phyloP scores from a whole-genome alignment of 2,888 invertebrate species.

The Apocheima hispidaria region DNA sequence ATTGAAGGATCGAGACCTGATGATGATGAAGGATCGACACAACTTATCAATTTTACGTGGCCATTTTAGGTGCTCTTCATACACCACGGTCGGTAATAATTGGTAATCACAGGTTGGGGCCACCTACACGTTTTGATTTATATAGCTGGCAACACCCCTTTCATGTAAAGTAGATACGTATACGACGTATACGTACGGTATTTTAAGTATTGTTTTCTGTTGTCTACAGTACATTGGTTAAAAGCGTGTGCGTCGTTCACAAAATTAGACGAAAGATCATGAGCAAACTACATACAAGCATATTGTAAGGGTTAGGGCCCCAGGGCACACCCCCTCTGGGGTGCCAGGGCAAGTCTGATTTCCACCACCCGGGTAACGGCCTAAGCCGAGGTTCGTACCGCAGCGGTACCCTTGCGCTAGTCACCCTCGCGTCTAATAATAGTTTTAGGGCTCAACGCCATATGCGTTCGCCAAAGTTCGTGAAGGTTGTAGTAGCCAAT shows the following conservation, averaged over 20 bases:
- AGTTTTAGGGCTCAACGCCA: too few species aligned
- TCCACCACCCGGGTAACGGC: too few species aligned
- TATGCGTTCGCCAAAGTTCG: too few species aligned
- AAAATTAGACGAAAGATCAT: too few species aligned
- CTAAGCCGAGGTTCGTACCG: too few species aligned
- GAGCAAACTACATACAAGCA: too few species aligned
- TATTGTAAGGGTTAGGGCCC: too few species aligned
- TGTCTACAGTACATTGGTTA: background rate
- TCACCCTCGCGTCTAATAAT: too few species aligned
- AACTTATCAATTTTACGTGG: conserved; percentile 55
- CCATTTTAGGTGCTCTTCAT: conserved; percentile 54
- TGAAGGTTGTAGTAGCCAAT: too few species aligned
- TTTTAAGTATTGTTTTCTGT: conserved; percentile 9
- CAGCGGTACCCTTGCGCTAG: too few species aligned
- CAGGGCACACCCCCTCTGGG: too few species aligned
- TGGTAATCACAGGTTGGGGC: conserved; percentile 77
- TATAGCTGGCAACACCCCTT: conserved; percentile 37
- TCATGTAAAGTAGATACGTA: background rate
- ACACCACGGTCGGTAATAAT: conserved; percentile 70
- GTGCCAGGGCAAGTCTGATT: too few species aligned
- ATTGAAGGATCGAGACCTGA: background rate
- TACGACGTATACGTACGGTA: background rate
- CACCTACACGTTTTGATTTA: conserved; percentile 80
- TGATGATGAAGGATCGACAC: background rate
- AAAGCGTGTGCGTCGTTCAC: background rate